phyloP scores from a whole-genome alignment of 2,113 vertebrate genomes.

The Cynocephalus volans region DNA sequence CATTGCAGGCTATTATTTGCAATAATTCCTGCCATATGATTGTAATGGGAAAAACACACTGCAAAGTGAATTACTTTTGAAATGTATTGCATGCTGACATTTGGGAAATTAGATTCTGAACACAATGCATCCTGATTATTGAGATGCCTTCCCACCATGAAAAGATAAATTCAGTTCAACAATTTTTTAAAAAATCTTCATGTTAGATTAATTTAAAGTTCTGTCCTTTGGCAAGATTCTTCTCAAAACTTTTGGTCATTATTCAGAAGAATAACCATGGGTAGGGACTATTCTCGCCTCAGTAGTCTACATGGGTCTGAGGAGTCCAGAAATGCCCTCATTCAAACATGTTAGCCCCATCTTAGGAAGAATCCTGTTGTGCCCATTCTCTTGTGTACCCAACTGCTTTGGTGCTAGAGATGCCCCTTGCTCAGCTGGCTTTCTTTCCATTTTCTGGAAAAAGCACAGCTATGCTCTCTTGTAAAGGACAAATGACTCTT shows the following conservation, averaged over 20 bases:
- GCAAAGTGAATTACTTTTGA: slow-evolving; percentile 81
- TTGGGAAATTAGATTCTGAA: slow-evolving; percentile 80
- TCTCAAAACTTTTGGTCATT: slow-evolving; percentile 54
- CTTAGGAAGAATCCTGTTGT: slow-evolving; percentile 30
- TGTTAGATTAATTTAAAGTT: slow-evolving; percentile 71
- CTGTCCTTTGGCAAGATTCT: slow-evolving; percentile 48
- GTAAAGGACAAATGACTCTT: slow-evolving; percentile 68
- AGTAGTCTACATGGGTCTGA: neutral
- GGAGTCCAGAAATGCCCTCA: slow-evolving; percentile 31
- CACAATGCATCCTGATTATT: slow-evolving; percentile 69
- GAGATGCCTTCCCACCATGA: slow-evolving; percentile 61
- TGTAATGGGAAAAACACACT: slow-evolving; percentile 81
- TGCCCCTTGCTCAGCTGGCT: neutral
- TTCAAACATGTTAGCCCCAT: neutral
- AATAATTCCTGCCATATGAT: slow-evolving; percentile 80
- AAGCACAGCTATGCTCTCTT: slow-evolving; percentile 11
- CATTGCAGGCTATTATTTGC: slow-evolving; percentile 75
- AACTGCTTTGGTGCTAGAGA: neutral
- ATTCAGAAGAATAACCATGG: slow-evolving; percentile 51
- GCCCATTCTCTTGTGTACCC: neutral
- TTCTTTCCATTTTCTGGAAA: slow-evolving; percentile 57
- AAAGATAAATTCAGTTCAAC: slow-evolving; percentile 72
- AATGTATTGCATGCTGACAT: slow-evolving; percentile 82
- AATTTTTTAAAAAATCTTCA: slow-evolving; percentile 59
- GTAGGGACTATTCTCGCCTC: neutral